These are phyloP conservation scores for Tetranychus truncatus DNA, from an alignment of 2,888 invertebrate genomes.

Conservation along the genomic window DNA sequence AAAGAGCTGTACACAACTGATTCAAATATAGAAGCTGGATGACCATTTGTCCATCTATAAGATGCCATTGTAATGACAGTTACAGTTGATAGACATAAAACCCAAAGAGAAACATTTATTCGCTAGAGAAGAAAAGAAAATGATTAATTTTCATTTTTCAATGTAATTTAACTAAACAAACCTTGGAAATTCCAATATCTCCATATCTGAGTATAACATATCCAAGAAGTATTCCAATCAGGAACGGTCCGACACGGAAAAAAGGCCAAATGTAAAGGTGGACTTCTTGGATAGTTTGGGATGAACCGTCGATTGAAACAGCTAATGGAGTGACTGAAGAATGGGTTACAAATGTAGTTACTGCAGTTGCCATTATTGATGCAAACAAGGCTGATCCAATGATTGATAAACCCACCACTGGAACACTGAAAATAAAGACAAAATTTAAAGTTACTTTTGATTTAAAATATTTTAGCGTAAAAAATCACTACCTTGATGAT, in stretches of 20 bases:
- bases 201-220: neutral
- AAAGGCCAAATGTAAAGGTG: slow-evolving; percentile 3
- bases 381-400: neutral
- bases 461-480: neutral
- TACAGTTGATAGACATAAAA: neutral
- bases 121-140: neutral
- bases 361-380: neutral
- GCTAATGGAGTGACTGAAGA: neutral
- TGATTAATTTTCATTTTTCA: neutral
- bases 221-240: neutral
- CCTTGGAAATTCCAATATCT: slow-evolving; percentile 2
- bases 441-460: too few species aligned
- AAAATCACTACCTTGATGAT: neutral
- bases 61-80: neutral
- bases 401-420: neutral
- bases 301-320: neutral
- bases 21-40: neutral
- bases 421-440: neutral
- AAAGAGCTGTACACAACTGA: neutral
- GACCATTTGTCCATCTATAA: slow-evolving; percentile 7
- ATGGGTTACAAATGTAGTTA: neutral
- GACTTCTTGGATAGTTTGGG: neutral
- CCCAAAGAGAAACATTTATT: neutral
- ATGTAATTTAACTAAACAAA: neutral
- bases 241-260: slow-evolving; percentile 1